phyloP scores from a whole-genome alignment of 1,140 invertebrate species.

The Oedothorax gibbosus region DNA sequence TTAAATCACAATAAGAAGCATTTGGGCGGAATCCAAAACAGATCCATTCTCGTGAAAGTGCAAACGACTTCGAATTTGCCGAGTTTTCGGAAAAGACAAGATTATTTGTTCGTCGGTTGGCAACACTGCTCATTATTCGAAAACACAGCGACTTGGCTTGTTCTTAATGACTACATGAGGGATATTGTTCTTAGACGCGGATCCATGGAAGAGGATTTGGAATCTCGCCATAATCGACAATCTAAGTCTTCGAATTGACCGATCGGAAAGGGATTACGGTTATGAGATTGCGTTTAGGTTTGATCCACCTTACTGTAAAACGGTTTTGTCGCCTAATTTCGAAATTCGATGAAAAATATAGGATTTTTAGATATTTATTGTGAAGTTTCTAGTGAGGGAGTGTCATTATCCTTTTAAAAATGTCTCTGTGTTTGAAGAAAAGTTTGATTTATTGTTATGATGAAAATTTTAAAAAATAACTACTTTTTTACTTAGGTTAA shows the following conservation, averaged over 20 bases:
- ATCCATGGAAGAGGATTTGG: constrained; percentile 14
- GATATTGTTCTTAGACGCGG: constrained; percentile 13
- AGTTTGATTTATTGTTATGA: no score
- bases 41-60: not conserved
- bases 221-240: not conserved
- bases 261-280: no score
- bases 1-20: not conserved
- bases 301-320: no score
- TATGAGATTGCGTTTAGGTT: no score
- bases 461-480: no score
- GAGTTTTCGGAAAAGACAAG: not conserved
- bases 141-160: constrained; percentile 25
- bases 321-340: not conserved
- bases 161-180: constrained; percentile 25
- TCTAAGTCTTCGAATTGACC: no score
- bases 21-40: not conserved
- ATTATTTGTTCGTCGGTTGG: constrained; percentile 22
- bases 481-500: no score
- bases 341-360: no score
- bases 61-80: constrained; percentile 21
- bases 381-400: no score
- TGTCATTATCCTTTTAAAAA: no score
- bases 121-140: constrained; percentile 4
- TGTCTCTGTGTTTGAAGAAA: no score
- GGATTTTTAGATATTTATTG: no score